Conservation (phyloP, 2,888 invertebrate genomes). For the Standfussiana lucernea region DNA sequence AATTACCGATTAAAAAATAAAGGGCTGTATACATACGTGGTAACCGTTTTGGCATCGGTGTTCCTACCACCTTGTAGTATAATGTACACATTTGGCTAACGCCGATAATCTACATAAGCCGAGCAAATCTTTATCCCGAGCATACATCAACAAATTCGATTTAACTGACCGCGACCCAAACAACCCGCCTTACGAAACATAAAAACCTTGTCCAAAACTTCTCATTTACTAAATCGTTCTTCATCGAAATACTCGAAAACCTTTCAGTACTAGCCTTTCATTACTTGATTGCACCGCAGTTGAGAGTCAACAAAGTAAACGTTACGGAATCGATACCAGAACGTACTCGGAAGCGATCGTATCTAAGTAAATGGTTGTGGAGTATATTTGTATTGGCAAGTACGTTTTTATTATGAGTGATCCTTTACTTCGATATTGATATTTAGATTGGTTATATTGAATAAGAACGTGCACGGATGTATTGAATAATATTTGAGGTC, state of each 20-base stretch:
- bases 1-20: no score
- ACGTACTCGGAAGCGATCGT: conserved; percentile 11
- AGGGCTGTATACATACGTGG: no score
- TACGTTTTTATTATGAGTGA: conserved; percentile 15
- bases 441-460: neutral
- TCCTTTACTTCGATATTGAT: neutral
- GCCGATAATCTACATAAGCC: neutral
- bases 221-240: conserved; percentile 17
- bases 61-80: no score
- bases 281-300: conserved; percentile 50
- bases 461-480: neutral
- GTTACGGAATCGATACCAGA: conserved; percentile 26
- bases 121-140: neutral
- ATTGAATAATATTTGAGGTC: neutral
- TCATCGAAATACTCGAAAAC: conserved; percentile 3
- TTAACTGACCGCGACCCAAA: neutral
- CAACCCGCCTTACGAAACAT: neutral
- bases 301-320: conserved; percentile 37
- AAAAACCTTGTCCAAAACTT: neutral
- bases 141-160: neutral
- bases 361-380: neutral
- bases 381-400: conserved; percentile 15
- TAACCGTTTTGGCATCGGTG: no score
- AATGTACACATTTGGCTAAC: neutral
- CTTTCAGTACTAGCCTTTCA: conserved; percentile 23